Evolutionary conservation across 2,113 vertebrate species (phyloP).

Genomic region (Lampris incognitus): DNA sequence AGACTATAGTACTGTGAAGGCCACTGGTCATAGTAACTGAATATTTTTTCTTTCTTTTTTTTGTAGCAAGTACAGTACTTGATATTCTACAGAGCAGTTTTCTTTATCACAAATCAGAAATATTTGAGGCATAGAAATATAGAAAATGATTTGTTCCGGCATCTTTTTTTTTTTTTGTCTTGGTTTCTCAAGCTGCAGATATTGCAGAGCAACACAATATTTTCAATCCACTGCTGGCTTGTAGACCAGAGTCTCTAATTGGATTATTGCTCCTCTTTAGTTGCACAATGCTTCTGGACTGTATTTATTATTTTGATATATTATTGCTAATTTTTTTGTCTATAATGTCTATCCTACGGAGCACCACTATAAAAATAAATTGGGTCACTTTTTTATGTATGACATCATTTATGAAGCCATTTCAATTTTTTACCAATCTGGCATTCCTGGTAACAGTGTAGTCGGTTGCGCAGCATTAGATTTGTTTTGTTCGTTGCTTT

Average conservation of each 20-base stretch:
- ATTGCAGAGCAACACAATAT: not conserved
- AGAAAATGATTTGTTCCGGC: not conserved
- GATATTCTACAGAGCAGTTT: not conserved
- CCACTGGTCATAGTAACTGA: not conserved
- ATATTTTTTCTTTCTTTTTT: constrained; percentile 16
- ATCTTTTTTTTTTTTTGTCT: not conserved
- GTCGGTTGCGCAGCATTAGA: not conserved
- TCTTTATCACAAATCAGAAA: not conserved
- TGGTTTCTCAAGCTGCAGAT: not conserved
- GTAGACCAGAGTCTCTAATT: not conserved
- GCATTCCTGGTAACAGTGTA: not conserved
- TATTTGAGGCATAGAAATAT: not conserved
- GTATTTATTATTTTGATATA: constrained; percentile 57
- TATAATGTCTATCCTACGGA: constrained; percentile 25
- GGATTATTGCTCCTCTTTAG: constrained; percentile 25
- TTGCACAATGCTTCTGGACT: constrained; percentile 31
- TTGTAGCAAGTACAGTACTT: not conserved
- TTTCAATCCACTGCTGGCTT: not conserved
- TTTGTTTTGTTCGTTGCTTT: not conserved
- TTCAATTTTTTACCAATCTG: constrained; percentile 4
- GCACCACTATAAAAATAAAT: constrained; percentile 39
- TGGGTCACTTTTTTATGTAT: constrained; percentile 20
- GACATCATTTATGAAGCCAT: constrained; percentile 5
- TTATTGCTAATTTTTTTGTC: constrained; percentile 19
- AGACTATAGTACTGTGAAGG: constrained; percentile 14